Percentiles rank a stretch among this genome's conserved stretches.
Evolutionary conservation across 1,140 invertebrate species (phyloP).

Genomic region (Carcinoscorpius rotundicauda): DNA sequence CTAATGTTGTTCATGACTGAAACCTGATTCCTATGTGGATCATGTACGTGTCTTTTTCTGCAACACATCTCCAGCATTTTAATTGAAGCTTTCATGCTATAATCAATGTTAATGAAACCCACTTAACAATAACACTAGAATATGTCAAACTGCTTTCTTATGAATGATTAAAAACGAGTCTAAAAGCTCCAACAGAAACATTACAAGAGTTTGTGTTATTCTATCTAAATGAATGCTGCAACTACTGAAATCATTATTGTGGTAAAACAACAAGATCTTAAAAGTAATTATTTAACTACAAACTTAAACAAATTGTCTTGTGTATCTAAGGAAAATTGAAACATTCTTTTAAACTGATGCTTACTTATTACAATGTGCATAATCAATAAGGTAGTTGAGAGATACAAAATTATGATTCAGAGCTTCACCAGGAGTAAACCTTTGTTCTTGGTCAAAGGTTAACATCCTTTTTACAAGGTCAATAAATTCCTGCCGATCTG

Average conservation of each 20-base stretch:
- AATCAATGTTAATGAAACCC: neutral
- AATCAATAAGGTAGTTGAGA: conserved; percentile 84
- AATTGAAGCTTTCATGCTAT: conserved; percentile 70
- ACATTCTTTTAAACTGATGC: conserved; percentile 14
- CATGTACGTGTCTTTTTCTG: conserved; percentile 16
- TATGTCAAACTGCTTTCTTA: too few species aligned
- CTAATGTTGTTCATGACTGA: conserved; percentile 49
- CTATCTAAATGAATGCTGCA: too few species aligned
- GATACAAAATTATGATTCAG: conserved; percentile 90
- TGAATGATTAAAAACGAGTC: too few species aligned
- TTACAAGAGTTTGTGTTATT: too few species aligned
- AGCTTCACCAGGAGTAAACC: conserved; percentile 90
- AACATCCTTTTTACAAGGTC: conserved; percentile 94
- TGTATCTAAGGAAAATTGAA: too few species aligned
- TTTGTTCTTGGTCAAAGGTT: conserved; percentile 84
- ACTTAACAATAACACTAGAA: too few species aligned
- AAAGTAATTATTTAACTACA: too few species aligned
- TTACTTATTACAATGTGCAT: conserved; percentile 84
- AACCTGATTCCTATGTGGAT: conserved; percentile 22
- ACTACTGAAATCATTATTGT: too few species aligned
- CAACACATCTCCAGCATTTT: conserved; percentile 89
- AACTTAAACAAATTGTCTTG: too few species aligned
- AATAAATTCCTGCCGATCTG: conserved; percentile 90
- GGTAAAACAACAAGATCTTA: too few species aligned
- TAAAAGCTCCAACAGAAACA: too few species aligned